phyloP scores from a whole-genome alignment of 1,140 invertebrate species.

The Musca vetustissima region DNA sequence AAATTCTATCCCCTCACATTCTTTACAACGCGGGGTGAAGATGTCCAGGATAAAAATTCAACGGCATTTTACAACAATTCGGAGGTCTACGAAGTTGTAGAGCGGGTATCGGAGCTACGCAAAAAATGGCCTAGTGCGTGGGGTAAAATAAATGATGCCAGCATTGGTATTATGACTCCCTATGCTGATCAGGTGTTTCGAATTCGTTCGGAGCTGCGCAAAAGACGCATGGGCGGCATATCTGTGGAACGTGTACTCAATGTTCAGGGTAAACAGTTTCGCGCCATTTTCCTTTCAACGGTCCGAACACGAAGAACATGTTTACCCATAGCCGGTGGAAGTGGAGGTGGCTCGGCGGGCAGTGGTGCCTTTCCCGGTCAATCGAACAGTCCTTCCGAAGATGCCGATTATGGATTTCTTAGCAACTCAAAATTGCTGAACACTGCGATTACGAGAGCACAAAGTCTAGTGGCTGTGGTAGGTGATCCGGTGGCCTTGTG shows the following conservation, averaged over 20 bases:
- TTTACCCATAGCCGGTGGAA: constrained; percentile 45
- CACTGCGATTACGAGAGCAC: constrained; percentile 84
- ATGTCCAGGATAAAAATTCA: constrained; percentile 77
- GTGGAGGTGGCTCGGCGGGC: constrained; percentile 27
- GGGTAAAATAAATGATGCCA: constrained; percentile 73
- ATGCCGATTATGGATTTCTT: constrained; percentile 81
- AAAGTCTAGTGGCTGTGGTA: constrained; percentile 83
- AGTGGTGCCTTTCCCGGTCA: constrained; percentile 41
- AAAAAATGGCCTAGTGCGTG: constrained; percentile 73
- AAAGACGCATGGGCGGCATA: constrained; percentile 71
- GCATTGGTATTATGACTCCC: constrained; percentile 82
- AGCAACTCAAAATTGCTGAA: constrained; percentile 84
- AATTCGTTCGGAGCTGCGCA: constrained; percentile 78
- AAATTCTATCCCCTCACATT: constrained; percentile 78
- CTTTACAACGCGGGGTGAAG: constrained; percentile 78
- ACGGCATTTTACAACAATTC: constrained; percentile 84
- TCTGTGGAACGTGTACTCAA: constrained; percentile 85
- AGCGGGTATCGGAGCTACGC: constrained; percentile 69
- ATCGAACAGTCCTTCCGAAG: constrained; percentile 57
- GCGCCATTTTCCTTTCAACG: constrained; percentile 82
- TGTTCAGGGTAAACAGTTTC: constrained; percentile 88
- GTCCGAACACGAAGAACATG: constrained; percentile 79
- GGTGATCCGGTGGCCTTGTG: constrained; percentile 85
- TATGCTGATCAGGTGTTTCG: constrained; percentile 79
- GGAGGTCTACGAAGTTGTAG: constrained; percentile 80